Conservation (phyloP, 1,140 invertebrate genomes). For the Eupristina koningsbergeri region DNA sequence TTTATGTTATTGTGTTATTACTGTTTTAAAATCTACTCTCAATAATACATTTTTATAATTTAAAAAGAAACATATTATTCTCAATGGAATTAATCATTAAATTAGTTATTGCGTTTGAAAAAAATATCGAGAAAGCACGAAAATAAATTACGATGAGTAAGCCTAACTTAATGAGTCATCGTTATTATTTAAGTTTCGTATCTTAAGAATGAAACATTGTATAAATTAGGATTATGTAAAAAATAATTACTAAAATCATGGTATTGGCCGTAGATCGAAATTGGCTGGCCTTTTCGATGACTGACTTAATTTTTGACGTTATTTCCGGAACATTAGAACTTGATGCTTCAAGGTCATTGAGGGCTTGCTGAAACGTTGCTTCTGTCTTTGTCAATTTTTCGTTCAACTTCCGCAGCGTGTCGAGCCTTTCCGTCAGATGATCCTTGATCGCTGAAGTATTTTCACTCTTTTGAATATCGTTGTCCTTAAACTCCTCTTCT, state of each 20-base stretch:
- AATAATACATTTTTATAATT: too few species aligned
- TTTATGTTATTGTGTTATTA: too few species aligned
- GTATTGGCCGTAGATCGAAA: constrained; percentile 95
- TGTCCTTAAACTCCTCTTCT: constrained; percentile 80
- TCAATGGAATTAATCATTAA: too few species aligned
- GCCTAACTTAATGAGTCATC: neutral
- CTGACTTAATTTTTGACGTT: constrained; percentile 79
- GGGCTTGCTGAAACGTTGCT: constrained; percentile 84
- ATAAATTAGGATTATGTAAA: neutral
- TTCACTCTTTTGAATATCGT: constrained; percentile 70
- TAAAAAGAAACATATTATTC: too few species aligned
- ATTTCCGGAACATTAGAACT: constrained; percentile 77
- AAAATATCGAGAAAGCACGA: too few species aligned
- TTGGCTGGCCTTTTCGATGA: constrained; percentile 91
- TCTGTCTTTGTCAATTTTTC: constrained; percentile 93
- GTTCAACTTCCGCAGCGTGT: constrained; percentile 92
- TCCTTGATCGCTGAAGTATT: constrained; percentile 76
- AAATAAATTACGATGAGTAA: neutral
- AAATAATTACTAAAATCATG: constrained; percentile 89
- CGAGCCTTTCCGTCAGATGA: constrained; percentile 79
- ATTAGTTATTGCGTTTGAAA: too few species aligned
- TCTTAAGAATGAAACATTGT: neutral
- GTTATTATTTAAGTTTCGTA: neutral
- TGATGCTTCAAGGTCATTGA: constrained; percentile 87
- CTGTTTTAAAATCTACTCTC: too few species aligned